Evolutionary conservation across 2,797 vertebrate genomes (phyloP).

Genomic region (Mus caroli): DNA sequence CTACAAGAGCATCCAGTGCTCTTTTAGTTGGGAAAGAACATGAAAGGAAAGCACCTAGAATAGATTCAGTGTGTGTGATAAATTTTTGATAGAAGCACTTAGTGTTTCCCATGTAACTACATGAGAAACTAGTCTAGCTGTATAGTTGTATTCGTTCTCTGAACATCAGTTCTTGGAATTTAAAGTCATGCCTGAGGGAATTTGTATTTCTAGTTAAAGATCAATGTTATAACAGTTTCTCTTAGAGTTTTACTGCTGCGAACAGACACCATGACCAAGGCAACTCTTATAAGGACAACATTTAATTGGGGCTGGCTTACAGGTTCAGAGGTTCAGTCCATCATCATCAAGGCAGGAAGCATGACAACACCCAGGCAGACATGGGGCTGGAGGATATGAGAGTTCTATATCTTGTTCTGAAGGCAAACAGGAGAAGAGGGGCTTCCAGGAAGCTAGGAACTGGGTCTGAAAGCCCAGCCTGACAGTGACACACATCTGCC

Average conservation of each 20-base stretch:
- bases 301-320: not conserved
- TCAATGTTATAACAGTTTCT: constrained; percentile 46
- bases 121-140: not conserved
- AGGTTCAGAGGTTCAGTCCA: not conserved
- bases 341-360: not conserved
- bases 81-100: constrained; percentile 3
- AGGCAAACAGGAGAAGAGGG: not conserved
- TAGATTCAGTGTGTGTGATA: not conserved
- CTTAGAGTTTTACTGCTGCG: not conserved
- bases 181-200: constrained; percentile 55
- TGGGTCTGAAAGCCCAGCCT: not conserved
- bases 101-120: constrained; percentile 31
- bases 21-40: not conserved
- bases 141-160: not conserved
- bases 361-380: not conserved
- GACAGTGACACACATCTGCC: not conserved
- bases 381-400: not conserved
- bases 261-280: not conserved
- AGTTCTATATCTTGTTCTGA: not conserved
- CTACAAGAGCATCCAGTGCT: not conserved
- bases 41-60: not conserved
- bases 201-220: constrained; percentile 34
- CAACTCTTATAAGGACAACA: not conserved
- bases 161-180: constrained; percentile 38
- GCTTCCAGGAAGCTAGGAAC: not conserved